Evolutionary conservation across 2,888 invertebrate species (phyloP), one percentile per base, ranked within the genome.

Genomic region (Opisthograptis luteolata): DNA sequence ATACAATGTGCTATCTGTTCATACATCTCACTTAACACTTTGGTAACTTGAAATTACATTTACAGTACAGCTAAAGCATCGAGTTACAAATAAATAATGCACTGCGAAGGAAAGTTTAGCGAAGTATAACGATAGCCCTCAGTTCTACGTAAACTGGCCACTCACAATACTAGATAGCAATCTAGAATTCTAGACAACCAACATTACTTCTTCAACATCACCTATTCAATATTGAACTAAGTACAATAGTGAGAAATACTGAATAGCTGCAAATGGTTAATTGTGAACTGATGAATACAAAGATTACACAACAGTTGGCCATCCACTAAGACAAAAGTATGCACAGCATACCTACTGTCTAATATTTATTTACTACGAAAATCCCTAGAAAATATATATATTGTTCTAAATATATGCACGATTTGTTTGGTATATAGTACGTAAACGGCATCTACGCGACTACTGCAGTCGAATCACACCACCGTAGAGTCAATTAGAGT

Each of bases 41-140:
- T 88, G 87, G 87, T 87, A 86, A 85, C 86, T 81, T 75, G 76
- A 73, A 68, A 81, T 73, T 79, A 84, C 73, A 78, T 79, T 25
- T 77, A 78, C 55, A 74, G 71, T 79, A 79, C 62, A 73, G 66
- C 76, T 79, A 80, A 66, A 59, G 64, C 54, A 58, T 66, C 65
- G 60, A 63, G 66, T 62, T 68, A 68, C 51, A 60, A 70, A 70
- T 66, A 66, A 67, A 68, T 62, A 73, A 71, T 53, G 53, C 63
- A 62, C 48, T 58, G 47, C 30, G 48, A 50, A 62, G 67, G 64
- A 71, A 73, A 69, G 62, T 64, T 66, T 63, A 61, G 57, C 65
- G 62, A 72, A 68, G 68, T 68, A 71, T 63, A 66, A 61, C 36
- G 60, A 58, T 56, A 34, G 39, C 14, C 37, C 25, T 41, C 10